Evolutionary conservation across 2,113 vertebrate genomes (phyloP).

Genomic region (Sula dactylatra): DNA sequence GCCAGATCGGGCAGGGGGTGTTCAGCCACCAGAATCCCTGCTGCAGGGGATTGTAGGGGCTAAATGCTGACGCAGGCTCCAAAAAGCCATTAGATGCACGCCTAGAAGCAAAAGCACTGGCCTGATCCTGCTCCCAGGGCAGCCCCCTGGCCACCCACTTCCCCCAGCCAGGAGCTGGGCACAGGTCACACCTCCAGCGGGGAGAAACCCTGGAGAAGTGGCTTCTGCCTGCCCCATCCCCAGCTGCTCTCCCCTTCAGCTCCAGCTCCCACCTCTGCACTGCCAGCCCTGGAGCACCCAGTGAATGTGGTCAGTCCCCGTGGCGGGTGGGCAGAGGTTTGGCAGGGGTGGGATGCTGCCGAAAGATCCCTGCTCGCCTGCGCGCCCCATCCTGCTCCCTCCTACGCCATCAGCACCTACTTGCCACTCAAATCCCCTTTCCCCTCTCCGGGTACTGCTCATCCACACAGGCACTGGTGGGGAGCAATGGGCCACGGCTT

Average conservation of each 20-base stretch:
- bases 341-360: neutral
- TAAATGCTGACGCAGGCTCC: neutral
- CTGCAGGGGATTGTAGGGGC: neutral
- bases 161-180: neutral
- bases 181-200: neutral
- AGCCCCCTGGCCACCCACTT: accelerated
- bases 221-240: neutral
- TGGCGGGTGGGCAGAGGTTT: neutral
- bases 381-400: neutral
- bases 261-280: accelerated
- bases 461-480: neutral
- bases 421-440: neutral
- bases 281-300: neutral
- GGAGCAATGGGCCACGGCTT: neutral
- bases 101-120: neutral
- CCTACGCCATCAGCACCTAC: neutral
- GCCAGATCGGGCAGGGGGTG: accelerated
- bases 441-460: neutral
- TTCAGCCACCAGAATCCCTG: neutral
- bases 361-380: neutral
- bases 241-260: neutral
- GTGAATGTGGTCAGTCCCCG: neutral
- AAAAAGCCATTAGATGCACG: neutral
- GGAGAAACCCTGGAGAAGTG: neutral
- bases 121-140: neutral